Evolutionary conservation across 2,888 invertebrate genomes (phyloP).

Genomic region (Tricholauxania praeusta): DNA sequence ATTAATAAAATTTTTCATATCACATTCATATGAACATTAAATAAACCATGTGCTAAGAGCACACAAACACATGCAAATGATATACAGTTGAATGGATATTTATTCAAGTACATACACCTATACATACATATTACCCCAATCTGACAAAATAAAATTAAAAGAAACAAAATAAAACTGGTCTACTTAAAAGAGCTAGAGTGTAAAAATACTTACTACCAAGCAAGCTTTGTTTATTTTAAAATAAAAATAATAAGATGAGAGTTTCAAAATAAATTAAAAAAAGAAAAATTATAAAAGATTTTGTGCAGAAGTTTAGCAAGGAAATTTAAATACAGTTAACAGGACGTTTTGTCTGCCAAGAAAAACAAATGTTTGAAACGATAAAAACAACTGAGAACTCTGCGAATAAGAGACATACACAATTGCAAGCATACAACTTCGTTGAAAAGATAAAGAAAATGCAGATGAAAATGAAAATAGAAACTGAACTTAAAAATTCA

Average conservation of each 20-base stretch:
- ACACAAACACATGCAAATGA: too few relatives aligned
- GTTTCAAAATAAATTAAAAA: neutral
- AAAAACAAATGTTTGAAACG: slow-evolving; percentile 4
- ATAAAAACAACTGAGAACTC: neutral
- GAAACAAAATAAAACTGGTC: too few relatives aligned
- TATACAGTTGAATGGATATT: too few relatives aligned
- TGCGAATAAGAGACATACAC: neutral
- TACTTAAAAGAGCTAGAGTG: neutral
- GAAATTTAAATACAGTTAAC: slow-evolving; percentile 11
- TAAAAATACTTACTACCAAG: neutral
- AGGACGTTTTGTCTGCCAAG: slow-evolving; percentile 6
- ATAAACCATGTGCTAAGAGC: too few relatives aligned
- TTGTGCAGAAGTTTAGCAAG: slow-evolving; percentile 17
- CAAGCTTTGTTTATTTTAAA: slow-evolving; percentile 13
- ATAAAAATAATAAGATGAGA: neutral
- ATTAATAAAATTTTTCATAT: too few relatives aligned
- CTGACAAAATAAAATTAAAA: too few relatives aligned
- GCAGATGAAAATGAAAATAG: slow-evolving; percentile 18
- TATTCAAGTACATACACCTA: too few relatives aligned
- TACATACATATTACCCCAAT: too few relatives aligned
- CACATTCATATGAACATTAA: too few relatives aligned
- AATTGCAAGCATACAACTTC: neutral
- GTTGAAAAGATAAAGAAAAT: slow-evolving; percentile 14
- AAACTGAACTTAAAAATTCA: neutral
- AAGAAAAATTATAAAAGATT: neutral